Evolutionary conservation across 2,888 invertebrate species (phyloP).

Genomic region (Melangyna quadrimaculata): DNA sequence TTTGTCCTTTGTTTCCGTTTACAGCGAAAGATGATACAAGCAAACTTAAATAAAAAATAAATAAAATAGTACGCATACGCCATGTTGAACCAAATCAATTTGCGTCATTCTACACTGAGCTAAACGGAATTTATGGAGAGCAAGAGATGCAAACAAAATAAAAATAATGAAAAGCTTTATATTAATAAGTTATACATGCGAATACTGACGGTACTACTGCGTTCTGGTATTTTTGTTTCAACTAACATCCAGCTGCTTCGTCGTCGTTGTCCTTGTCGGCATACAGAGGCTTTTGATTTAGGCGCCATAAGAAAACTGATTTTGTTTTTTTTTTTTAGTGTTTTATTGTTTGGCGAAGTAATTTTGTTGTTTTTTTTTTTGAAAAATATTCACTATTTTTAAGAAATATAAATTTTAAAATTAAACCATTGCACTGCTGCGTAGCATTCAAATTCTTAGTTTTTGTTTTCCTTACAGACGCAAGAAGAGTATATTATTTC

Average conservation of each 20-base stretch:
- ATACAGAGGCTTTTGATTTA: background rate
- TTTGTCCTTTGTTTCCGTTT: background rate
- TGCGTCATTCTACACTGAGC: constrained; percentile 15
- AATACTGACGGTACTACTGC: constrained; percentile 17
- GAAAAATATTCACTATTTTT: too few species aligned
- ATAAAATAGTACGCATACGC: constrained; percentile 28
- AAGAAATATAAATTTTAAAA: too few species aligned
- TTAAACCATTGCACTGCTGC: too few species aligned
- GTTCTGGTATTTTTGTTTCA: background rate
- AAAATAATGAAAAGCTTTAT: constrained; percentile 28
- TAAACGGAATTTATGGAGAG: constrained; percentile 18
- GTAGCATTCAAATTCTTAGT: too few species aligned
- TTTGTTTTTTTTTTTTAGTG: background rate
- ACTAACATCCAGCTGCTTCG: background rate
- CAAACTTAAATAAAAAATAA: background rate
- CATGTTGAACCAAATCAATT: constrained; percentile 24
- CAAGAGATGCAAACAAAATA: constrained; percentile 8
- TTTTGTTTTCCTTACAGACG: too few species aligned
- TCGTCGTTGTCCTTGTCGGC: background rate
- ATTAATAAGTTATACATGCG: constrained; percentile 28
- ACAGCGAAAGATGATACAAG: background rate
- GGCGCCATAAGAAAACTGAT: background rate
- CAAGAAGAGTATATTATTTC: too few species aligned
- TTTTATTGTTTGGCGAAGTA: background rate
- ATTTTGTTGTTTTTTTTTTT: too few species aligned